These are phyloP conservation scores for Otus sunia DNA, from an alignment of 2,113 vertebrate genomes.

Conservation along the genomic window DNA sequence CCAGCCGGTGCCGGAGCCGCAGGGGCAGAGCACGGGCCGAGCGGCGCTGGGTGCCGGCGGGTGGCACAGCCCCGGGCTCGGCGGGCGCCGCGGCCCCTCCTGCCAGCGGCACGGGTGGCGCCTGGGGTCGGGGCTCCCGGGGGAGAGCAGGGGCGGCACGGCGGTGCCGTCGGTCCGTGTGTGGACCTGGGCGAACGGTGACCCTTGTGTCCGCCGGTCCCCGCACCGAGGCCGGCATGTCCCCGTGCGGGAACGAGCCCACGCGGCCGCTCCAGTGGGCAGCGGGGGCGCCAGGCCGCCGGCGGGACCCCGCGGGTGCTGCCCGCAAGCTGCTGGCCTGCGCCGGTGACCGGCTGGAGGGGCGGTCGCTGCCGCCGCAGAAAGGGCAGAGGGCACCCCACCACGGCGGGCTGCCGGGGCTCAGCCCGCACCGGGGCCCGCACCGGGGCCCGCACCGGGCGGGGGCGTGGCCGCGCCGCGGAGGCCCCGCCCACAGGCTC, in stretches of 20 bases:
- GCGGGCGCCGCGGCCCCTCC: no score
- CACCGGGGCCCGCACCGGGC: background rate
- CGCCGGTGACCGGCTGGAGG: background rate
- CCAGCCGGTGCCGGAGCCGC: background rate
- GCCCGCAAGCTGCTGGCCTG: background rate
- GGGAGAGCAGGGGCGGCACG: accelerated
- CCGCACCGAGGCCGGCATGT: accelerated
- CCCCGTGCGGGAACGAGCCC: accelerated
- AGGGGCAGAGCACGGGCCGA: accelerated
- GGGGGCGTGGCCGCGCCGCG: background rate
- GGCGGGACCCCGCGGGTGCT: background rate
- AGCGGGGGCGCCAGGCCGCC: background rate
- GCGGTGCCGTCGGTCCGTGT: accelerated
- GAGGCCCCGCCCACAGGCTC: background rate
- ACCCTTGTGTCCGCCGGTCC: accelerated
- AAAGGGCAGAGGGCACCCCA: no score
- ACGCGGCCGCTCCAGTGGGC: accelerated
- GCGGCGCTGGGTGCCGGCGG: background rate
- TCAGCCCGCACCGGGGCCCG: no score
- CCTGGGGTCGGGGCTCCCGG: accelerated
- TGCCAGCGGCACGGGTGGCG: accelerated
- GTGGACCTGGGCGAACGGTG: accelerated
- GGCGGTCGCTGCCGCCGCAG: background rate
- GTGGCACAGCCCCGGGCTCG: no score
- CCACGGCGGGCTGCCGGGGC: accelerated